These are phyloP conservation scores for Pararge aegeria DNA, from an alignment of 1,140 invertebrate species.

Conservation along the genomic window DNA sequence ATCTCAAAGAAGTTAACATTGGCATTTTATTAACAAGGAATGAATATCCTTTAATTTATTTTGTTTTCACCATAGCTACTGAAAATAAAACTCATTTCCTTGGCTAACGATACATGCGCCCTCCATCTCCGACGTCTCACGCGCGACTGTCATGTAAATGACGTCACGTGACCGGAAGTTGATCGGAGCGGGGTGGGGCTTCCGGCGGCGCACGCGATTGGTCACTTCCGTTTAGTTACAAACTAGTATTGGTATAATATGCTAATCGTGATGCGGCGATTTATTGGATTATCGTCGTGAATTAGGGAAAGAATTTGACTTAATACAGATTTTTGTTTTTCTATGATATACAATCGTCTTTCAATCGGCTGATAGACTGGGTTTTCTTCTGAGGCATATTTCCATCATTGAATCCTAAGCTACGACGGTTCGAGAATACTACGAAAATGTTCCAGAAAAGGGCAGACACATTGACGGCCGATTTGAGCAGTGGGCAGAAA, in stretches of 20 bases:
- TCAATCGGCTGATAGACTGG: no score
- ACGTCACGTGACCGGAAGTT: conserved; percentile 75
- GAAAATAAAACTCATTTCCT: conserved; percentile 47
- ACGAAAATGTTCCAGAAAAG: no score
- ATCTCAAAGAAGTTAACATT: no score
- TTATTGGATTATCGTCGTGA: conserved; percentile 51
- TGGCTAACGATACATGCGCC: conserved; percentile 53
- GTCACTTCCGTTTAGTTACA: conserved; percentile 71
- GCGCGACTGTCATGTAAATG: conserved; percentile 72
- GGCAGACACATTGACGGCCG: no score
- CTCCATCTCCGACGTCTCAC: conserved; percentile 41
- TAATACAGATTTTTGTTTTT: neutral
- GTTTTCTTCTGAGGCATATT: no score
- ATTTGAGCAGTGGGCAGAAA: no score
- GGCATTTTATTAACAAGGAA: no score
- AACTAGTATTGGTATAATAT: conserved; percentile 64
- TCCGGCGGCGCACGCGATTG: conserved; percentile 72
- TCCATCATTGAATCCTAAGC: no score
- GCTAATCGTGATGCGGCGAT: conserved; percentile 73
- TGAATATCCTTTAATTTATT: no score
- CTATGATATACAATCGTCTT: no score
- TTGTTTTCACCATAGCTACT: no score
- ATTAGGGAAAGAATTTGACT: conserved; percentile 6
- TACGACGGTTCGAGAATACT: no score
- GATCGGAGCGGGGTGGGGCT: conserved; percentile 61